Percentiles rank a stretch among this genome's conserved stretches.
These are phyloP conservation scores for Melanerpes aurifrons DNA, from an alignment of 2,113 vertebrate genomes.

Conservation along the genomic window DNA sequence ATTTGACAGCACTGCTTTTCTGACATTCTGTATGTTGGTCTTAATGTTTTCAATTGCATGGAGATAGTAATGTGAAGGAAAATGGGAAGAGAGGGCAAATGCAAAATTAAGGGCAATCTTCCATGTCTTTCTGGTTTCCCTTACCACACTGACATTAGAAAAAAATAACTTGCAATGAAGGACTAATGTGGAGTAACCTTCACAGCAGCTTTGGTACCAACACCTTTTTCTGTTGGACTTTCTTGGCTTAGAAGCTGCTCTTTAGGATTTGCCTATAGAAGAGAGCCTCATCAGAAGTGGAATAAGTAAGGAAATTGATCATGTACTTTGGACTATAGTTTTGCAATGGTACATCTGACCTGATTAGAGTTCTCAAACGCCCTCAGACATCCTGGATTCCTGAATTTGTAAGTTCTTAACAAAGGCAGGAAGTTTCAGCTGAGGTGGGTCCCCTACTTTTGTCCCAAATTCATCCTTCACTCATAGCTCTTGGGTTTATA, in stretches of 20 bases:
- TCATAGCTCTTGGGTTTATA: background rate
- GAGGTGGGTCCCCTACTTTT: background rate
- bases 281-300: background rate
- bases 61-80: background rate
- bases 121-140: background rate
- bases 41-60: background rate
- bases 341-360: background rate
- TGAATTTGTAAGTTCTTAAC: background rate
- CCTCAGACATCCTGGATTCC: background rate
- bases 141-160: background rate
- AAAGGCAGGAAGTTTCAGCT: background rate
- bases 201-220: background rate
- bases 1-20: background rate
- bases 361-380: background rate
- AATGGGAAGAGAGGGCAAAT: background rate
- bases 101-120: background rate
- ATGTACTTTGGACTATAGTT: background rate
- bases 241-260: background rate
- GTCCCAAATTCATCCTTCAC: background rate
- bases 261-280: background rate
- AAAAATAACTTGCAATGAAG: background rate
- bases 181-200: background rate
- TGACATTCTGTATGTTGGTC: background rate
- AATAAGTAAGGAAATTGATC: background rate
- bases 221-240: background rate